Percentiles rank a stretch among this genome's conserved stretches.
Conservation (phyloP, 2,888 invertebrate species). For the Mythimna ferrago region DNA sequence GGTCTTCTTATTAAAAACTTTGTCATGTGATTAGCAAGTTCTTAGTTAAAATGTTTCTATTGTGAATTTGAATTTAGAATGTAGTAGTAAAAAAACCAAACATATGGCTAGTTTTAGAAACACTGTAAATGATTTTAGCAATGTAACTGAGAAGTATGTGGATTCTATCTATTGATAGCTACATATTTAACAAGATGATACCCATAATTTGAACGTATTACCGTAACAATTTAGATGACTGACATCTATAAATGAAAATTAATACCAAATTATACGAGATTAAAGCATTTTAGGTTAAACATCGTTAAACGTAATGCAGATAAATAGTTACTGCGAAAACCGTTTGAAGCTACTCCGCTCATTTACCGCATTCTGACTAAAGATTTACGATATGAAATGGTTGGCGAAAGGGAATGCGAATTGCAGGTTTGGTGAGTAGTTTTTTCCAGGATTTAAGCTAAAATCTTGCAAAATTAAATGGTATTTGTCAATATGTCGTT, state of each 20-base stretch:
- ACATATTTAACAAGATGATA: constrained; percentile 13
- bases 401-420: constrained; percentile 33
- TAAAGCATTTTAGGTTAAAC: constrained; percentile 58
- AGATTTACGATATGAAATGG: constrained; percentile 43
- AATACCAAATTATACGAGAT: constrained; percentile 39
- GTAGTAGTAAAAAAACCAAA: too few relatives aligned
- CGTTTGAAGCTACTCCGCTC: constrained; percentile 40
- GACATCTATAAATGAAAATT: constrained; percentile 18
- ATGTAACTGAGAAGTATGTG: background rate
- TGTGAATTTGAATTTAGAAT: background rate
- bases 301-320: constrained; percentile 42
- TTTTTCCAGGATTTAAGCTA: background rate
- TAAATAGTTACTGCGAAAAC: constrained; percentile 51
- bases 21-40: too few relatives aligned
- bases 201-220: constrained; percentile 1
- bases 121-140: background rate
- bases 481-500: background rate
- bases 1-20: too few relatives aligned
- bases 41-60: too few relatives aligned
- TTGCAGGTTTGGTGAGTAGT: background rate
- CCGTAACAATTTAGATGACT: constrained; percentile 13
- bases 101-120: background rate
- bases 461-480: background rate
- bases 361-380: constrained; percentile 48
- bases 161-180: background rate